Evolutionary conservation across 2,797 vertebrate species (phyloP).

Genomic region (Sciurus vulgaris): DNA sequence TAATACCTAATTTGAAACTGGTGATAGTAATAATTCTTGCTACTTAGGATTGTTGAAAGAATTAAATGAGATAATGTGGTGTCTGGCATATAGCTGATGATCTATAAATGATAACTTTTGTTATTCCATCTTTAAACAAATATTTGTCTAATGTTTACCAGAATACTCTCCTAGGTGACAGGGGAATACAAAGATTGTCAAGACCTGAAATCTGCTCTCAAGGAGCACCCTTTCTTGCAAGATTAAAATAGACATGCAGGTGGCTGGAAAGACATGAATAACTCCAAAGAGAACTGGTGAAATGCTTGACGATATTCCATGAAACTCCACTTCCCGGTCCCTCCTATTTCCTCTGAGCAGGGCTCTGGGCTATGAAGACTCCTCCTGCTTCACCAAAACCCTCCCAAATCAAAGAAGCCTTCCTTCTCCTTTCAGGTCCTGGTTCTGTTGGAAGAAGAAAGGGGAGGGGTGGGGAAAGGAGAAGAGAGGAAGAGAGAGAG

Average conservation of each 20-base stretch:
- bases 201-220: neutral
- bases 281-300: neutral
- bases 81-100: neutral
- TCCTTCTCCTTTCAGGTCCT: neutral
- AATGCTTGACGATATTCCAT: neutral
- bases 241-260: slow-evolving; percentile 5
- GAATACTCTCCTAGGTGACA: neutral
- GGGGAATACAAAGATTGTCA: neutral
- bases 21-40: neutral
- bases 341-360: slow-evolving; percentile 1
- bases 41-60: neutral
- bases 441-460: neutral
- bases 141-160: slow-evolving; percentile 60
- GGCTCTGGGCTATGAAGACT: neutral
- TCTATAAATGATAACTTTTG: slow-evolving; percentile 17
- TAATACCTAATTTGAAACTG: slow-evolving; percentile 55
- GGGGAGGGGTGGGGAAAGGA: neutral
- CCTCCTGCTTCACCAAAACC: neutral
- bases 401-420: neutral
- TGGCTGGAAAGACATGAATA: neutral
- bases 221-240: slow-evolving; percentile 30
- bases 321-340: neutral
- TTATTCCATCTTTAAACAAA: slow-evolving; percentile 50
- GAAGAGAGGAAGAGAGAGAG: neutral
- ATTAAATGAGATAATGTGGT: neutral